Evolutionary conservation across 2,888 invertebrate genomes (phyloP), one percentile per base, ranked within the genome.

Genomic region (Caenorhabditis auriculariae): DNA sequence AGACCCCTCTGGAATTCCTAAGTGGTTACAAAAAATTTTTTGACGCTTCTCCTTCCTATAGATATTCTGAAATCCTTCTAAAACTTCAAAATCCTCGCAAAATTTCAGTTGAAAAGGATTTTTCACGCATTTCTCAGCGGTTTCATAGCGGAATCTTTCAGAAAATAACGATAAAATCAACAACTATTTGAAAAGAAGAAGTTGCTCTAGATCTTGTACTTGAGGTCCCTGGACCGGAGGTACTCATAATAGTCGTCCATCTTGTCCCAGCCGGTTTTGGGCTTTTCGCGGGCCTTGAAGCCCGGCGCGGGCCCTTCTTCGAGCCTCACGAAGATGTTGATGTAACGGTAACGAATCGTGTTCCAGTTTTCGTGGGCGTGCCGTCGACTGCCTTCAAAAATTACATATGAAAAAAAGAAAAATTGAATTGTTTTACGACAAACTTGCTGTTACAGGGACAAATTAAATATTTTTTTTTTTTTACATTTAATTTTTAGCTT

Each of bases 311-410:
- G 64, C 3, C 69, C 61, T 17, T 77, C 76, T 54, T 79, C 77
- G n/a, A 79, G 58, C 23, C 77, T 57, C n/a, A 79, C 77, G 51
- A 70, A 78, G 41, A 79, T 55, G 46, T 79, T 57, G 47, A 79
- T 77, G 70, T 78, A 79, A 2, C 79, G 69, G 54, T 79, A 75
- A 15, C 77, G 68, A 29, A 75, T 73, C 7, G 57, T 56, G 44
- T 65, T 53, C 77, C 76, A 79, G 50, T 70, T 59, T 46, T 78
- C 79, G 43, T 74, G 76, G n/a, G 79, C 79, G 35, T 77, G 77
- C 35, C 79, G 62, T 32, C 76, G 64, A 5, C 61, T 66, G 23
- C 78, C 70, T 69, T 39, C 4, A 46, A n/a, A 41, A 37, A 29
- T 17, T 7, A 21, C 27, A 32, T n/a, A 9, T 32, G 35, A 46